phyloP scores from a whole-genome alignment of 2,888 invertebrate species.

The Drosophila buzzatii region DNA sequence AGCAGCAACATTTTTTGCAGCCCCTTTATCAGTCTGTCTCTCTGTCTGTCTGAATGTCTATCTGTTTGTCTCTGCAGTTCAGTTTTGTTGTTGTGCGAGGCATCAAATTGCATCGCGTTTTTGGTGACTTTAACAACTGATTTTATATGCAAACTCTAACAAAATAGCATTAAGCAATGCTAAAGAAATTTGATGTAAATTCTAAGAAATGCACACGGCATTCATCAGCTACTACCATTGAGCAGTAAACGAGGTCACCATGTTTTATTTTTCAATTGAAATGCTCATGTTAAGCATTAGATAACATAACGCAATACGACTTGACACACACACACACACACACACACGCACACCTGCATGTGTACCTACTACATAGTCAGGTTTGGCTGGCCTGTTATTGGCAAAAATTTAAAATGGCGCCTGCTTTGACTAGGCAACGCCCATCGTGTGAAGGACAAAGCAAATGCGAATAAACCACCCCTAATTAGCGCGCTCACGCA shows the following conservation, averaged over 20 bases:
- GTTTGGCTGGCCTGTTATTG: constrained; percentile 28
- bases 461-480: constrained; percentile 74
- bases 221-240: constrained; percentile 60
- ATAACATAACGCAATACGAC: constrained; percentile 21
- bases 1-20: constrained; percentile 47
- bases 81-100: constrained; percentile 22
- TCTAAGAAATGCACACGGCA: constrained; percentile 65
- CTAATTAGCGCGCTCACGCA: constrained; percentile 56
- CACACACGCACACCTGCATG: not conserved
- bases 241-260: constrained; percentile 60
- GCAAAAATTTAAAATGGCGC: constrained; percentile 76
- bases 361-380: not conserved
- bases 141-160: constrained; percentile 52
- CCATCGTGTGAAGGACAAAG: constrained; percentile 51
- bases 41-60: constrained; percentile 16
- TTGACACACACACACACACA: constrained; percentile 2
- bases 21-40: constrained; percentile 35
- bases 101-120: constrained; percentile 66
- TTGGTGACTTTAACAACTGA: constrained; percentile 57
- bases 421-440: constrained; percentile 50
- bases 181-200: constrained; percentile 73
- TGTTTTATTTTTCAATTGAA: constrained; percentile 41
- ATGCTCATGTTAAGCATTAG: constrained; percentile 40
- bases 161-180: constrained; percentile 61
- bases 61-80: constrained; percentile 14